phyloP scores from a whole-genome alignment of 2,888 invertebrate species.

The Dryadula phaetusa region DNA sequence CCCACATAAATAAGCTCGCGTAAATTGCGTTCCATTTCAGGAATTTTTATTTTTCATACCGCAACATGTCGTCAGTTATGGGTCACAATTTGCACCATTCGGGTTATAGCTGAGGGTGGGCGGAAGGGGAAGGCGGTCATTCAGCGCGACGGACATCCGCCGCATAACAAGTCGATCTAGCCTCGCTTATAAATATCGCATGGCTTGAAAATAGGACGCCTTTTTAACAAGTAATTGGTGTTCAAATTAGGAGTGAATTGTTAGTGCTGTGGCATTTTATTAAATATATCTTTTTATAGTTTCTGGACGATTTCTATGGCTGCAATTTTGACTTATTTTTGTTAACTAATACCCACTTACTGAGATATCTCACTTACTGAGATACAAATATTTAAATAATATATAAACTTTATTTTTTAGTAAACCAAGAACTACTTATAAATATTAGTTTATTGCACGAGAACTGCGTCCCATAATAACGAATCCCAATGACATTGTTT shows the following conservation, averaged over 20 bases:
- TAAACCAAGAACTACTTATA: no score
- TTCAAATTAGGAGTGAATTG: constrained; percentile 35
- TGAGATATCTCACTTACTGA: no score
- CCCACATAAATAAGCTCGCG: constrained; percentile 40
- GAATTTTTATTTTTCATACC: constrained; percentile 65
- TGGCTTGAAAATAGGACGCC: constrained; percentile 60
- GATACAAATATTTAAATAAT: no score
- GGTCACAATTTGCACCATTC: constrained; percentile 82
- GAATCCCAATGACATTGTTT: no score
- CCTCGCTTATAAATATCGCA: constrained; percentile 74
- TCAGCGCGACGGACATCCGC: constrained; percentile 84
- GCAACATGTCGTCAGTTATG: constrained; percentile 76
- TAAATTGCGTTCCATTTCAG: constrained; percentile 50
- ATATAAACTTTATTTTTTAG: no score
- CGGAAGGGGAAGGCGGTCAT: constrained; percentile 83
- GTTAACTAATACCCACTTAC: no score
- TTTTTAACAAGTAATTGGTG: constrained; percentile 39
- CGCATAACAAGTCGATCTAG: constrained; percentile 83
- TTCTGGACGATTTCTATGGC: background rate
- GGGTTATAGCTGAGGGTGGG: constrained; percentile 59
- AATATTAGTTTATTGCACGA: no score
- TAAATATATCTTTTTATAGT: background rate
- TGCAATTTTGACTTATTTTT: background rate
- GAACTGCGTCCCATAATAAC: no score
- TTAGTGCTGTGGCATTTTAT: background rate